Evolutionary conservation across 2,113 vertebrate genomes (phyloP).

Genomic region (Nyctibius bracteatus): DNA sequence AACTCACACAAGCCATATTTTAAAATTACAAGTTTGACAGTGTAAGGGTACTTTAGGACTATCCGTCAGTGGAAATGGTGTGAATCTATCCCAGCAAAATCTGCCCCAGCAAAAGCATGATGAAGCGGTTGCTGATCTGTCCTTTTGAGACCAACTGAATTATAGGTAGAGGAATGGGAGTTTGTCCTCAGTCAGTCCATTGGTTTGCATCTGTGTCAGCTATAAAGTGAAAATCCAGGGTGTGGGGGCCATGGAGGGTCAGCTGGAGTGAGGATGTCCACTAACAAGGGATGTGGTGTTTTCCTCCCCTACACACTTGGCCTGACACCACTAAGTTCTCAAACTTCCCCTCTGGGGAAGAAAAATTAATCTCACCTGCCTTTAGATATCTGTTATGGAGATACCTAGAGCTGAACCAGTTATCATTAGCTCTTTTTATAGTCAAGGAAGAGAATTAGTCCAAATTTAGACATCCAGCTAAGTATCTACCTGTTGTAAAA

Average conservation of each 20-base stretch:
- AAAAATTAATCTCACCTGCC: not conserved
- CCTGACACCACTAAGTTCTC: not conserved
- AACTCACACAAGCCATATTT: not conserved
- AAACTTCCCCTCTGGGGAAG: not conserved
- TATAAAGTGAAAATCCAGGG: not conserved
- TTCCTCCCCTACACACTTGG: not conserved
- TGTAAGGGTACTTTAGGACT: not conserved
- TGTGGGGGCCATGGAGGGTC: fast-evolving
- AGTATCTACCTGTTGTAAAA: not conserved
- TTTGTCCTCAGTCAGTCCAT: not conserved
- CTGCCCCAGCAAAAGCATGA: not conserved
- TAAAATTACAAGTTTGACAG: not conserved
- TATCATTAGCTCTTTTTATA: not conserved
- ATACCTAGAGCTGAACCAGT: not conserved
- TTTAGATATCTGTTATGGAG: not conserved
- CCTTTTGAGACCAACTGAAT: not conserved
- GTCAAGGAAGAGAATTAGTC: not conserved
- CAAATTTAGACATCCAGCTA: not conserved
- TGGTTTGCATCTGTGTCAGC: not conserved
- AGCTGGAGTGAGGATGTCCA: fast-evolving
- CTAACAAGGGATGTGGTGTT: not conserved
- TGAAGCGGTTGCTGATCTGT: not conserved
- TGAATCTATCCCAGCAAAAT: not conserved
- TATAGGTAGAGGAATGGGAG: not conserved
- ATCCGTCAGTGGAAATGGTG: not conserved